Percentiles rank a stretch among this genome's conserved stretches.
phyloP scores from a whole-genome alignment of 2,888 invertebrate species.

The Allacma fusca region DNA sequence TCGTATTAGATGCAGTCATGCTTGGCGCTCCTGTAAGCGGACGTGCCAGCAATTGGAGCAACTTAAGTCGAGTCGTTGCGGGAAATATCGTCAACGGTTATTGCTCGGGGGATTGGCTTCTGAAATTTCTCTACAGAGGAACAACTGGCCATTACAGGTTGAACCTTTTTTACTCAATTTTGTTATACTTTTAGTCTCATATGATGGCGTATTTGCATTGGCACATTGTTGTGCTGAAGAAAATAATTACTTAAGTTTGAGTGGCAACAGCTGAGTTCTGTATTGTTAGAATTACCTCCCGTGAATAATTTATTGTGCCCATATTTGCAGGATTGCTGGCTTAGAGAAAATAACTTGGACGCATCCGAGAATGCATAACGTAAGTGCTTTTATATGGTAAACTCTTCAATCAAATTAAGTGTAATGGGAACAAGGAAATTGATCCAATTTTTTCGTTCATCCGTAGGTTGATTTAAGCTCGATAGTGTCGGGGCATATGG shows the following conservation, averaged over 20 bases:
- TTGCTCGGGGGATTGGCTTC: slow-evolving; percentile 71
- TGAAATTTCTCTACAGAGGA: slow-evolving; percentile 73
- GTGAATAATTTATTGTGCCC: background rate
- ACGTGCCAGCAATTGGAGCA: slow-evolving; percentile 68
- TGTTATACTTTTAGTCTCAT: too few relatives aligned
- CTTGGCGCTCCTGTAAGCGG: slow-evolving; percentile 71
- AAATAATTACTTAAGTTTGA: too few relatives aligned
- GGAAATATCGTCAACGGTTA: slow-evolving; percentile 74
- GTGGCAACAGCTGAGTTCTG: too few relatives aligned
- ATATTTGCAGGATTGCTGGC: slow-evolving; percentile 56
- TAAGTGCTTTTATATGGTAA: slow-evolving; percentile 23
- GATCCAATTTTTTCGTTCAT: slow-evolving; percentile 55
- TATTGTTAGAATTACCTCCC: too few relatives aligned
- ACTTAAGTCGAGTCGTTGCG: slow-evolving; percentile 69
- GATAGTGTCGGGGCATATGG: slow-evolving; percentile 68
- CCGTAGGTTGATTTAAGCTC: slow-evolving; percentile 61
- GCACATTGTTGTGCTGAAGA: too few relatives aligned
- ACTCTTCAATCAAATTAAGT: background rate
- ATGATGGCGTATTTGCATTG: too few relatives aligned
- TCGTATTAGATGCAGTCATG: slow-evolving; percentile 73
- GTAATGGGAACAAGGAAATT: slow-evolving; percentile 5
- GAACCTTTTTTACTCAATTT: slow-evolving; percentile 35
- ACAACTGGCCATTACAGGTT: slow-evolving; percentile 69
- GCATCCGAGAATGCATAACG: slow-evolving; percentile 59
- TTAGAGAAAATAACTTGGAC: slow-evolving; percentile 59